These are phyloP conservation scores for Labeo catla DNA, from an alignment of 2,113 vertebrate genomes.

Conservation along the genomic window DNA sequence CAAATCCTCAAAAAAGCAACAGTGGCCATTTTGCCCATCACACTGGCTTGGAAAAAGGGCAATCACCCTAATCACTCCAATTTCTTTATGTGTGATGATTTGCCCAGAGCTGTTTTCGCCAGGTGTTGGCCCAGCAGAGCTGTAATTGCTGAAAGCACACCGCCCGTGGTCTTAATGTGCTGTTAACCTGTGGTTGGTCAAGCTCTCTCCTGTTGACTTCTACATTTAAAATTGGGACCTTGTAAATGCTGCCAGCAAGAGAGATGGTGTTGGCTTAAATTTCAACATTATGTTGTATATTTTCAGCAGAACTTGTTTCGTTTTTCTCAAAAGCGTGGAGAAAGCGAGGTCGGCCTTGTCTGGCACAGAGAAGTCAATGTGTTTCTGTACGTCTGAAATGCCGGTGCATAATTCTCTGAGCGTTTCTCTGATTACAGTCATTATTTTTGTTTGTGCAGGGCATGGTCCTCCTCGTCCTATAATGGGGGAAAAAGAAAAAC, in stretches of 20 bases:
- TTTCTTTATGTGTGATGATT: constrained; percentile 16
- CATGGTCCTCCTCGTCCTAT: constrained; percentile 15
- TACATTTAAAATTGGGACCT: not conserved
- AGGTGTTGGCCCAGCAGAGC: constrained; percentile 30
- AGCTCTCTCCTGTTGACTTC: constrained; percentile 36
- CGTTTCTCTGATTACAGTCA: constrained; percentile 53
- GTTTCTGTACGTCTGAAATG: constrained; percentile 43
- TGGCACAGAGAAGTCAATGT: constrained; percentile 10
- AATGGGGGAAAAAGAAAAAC: constrained; percentile 24
- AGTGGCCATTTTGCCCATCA: not conserved
- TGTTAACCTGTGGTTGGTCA: constrained; percentile 14
- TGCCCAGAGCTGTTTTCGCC: constrained; percentile 21
- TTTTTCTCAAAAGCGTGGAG: not conserved
- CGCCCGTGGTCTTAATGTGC: constrained; percentile 15
- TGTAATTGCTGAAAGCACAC: constrained; percentile 32
- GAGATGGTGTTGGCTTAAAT: constrained; percentile 6
- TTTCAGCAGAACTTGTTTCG: not conserved
- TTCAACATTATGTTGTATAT: not conserved
- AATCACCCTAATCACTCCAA: constrained; percentile 37
- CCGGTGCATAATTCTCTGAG: constrained; percentile 28
- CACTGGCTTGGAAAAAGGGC: not conserved
- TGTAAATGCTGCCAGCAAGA: constrained; percentile 20
- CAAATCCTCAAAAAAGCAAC: constrained; percentile 20
- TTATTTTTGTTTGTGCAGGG: constrained; percentile 51
- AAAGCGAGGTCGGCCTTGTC: constrained; percentile 26